Evolutionary conservation across 2,113 vertebrate species (phyloP).

Genomic region (Octodon degus): DNA sequence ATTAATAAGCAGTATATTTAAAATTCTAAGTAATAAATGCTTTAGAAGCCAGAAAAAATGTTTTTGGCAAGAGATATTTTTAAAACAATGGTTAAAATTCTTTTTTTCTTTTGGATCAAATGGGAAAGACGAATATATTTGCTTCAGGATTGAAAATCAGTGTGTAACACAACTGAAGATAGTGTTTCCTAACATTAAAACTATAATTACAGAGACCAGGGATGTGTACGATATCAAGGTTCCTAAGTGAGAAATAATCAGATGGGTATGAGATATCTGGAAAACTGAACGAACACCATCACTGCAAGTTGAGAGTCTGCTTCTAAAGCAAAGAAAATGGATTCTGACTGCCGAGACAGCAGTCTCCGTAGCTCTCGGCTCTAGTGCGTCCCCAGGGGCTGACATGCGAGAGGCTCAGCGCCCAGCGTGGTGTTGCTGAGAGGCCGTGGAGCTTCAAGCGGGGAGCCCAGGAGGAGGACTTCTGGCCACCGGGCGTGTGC

Average conservation of each 20-base stretch:
- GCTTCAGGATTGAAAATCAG: constrained; percentile 76
- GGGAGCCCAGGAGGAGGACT: neutral
- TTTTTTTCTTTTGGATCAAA: constrained; percentile 66
- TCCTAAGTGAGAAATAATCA: constrained; percentile 59
- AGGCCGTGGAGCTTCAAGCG: neutral
- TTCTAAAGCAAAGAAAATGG: constrained; percentile 64
- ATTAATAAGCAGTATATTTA: constrained; percentile 30
- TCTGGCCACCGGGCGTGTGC: neutral
- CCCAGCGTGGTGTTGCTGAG: neutral
- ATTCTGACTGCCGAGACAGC: neutral
- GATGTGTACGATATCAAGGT: constrained; percentile 23
- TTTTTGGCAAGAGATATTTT: constrained; percentile 23
- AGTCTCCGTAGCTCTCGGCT: neutral
- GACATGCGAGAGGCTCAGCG: neutral
- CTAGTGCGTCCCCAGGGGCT: neutral
- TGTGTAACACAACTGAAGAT: constrained; percentile 72
- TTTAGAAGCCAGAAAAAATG: constrained; percentile 10
- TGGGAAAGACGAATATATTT: constrained; percentile 75
- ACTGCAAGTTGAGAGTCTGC: constrained; percentile 39
- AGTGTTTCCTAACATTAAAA: constrained; percentile 62
- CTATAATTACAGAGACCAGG: constrained; percentile 73
- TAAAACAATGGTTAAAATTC: constrained; percentile 52
- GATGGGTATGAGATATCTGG: constrained; percentile 53
- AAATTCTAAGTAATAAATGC: constrained; percentile 52
- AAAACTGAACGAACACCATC: constrained; percentile 39